Conservation (phyloP, 2,888 invertebrate genomes). For the Hermaeophaga mercurialis region DNA sequence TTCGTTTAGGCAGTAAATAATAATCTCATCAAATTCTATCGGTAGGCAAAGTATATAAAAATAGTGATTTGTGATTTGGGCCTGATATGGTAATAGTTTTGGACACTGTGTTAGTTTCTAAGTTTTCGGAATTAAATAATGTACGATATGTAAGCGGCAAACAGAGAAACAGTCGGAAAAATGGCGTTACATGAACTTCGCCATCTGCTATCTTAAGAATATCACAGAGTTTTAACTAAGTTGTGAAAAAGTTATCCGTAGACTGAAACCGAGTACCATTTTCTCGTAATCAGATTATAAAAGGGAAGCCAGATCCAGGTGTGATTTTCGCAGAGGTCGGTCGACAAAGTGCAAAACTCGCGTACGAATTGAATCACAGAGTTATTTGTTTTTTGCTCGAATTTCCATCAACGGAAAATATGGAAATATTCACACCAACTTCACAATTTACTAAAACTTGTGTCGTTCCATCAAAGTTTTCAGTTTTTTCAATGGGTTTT, state of each 20-base stretch:
- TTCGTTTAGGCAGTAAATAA: too few relatives aligned
- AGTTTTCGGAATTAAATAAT: constrained; percentile 27
- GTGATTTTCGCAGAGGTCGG: constrained; percentile 40
- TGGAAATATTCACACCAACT: constrained; percentile 2
- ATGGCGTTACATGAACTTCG: constrained; percentile 27
- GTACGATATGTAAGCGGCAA: constrained; percentile 20
- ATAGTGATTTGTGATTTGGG: too few relatives aligned
- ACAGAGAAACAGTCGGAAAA: constrained; percentile 23
- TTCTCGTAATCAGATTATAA: constrained; percentile 36
- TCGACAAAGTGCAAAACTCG: constrained; percentile 26
- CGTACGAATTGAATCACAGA: constrained; percentile 22
- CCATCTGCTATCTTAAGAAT: constrained; percentile 40
- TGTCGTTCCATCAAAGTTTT: too few relatives aligned
- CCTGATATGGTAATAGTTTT: too few relatives aligned
- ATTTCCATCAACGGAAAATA: constrained; percentile 1
- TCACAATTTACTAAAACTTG: too few relatives aligned
- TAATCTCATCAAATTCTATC: too few relatives aligned
- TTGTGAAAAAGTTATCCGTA: constrained; percentile 49
- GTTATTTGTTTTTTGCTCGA: constrained; percentile 1
- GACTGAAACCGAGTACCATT: constrained; percentile 41
- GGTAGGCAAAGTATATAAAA: too few relatives aligned
- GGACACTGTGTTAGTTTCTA: too few relatives aligned
- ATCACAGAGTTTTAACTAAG: constrained; percentile 48
- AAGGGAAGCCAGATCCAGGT: constrained; percentile 45
- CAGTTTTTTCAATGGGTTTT: too few relatives aligned